phyloP scores from a whole-genome alignment of 1,140 invertebrate species.

The Bilobella aurantiaca region DNA sequence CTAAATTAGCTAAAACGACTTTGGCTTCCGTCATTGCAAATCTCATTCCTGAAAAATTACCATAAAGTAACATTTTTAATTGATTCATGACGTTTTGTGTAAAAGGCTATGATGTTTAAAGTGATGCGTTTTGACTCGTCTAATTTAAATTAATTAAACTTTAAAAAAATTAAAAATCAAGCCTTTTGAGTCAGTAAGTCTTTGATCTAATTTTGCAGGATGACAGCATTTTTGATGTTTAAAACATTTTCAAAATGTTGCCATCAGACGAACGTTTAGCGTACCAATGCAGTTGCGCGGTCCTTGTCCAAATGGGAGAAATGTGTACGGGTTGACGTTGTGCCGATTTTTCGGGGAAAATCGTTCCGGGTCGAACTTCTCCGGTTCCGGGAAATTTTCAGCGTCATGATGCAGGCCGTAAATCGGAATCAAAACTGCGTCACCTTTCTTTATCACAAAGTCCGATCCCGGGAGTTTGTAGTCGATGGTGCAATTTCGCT shows the following conservation, averaged over 20 bases:
- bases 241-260: too few species aligned
- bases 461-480: constrained; percentile 42
- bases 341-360: constrained; percentile 41
- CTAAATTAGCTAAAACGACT: background rate
- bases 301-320: constrained; percentile 49
- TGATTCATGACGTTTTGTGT: too few species aligned
- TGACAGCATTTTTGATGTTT: too few species aligned
- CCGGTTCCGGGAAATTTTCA: constrained; percentile 47
- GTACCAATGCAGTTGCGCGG: constrained; percentile 46
- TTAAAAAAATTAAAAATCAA: background rate
- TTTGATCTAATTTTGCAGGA: too few species aligned
- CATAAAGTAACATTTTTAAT: too few species aligned
- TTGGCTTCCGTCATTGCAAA: constrained; percentile 20
- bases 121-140: too few species aligned
- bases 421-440: constrained; percentile 38
- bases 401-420: constrained; percentile 44
- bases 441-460: constrained; percentile 38
- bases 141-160: background rate
- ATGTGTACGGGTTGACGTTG: constrained; percentile 42
- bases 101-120: too few species aligned
- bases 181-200: background rate
- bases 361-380: constrained; percentile 49
- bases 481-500: constrained; percentile 43
- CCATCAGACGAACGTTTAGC: too few species aligned
- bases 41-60: constrained; percentile 23